Conservation (phyloP, 1,140 invertebrate genomes). For the Lordiphosa collinella region DNA sequence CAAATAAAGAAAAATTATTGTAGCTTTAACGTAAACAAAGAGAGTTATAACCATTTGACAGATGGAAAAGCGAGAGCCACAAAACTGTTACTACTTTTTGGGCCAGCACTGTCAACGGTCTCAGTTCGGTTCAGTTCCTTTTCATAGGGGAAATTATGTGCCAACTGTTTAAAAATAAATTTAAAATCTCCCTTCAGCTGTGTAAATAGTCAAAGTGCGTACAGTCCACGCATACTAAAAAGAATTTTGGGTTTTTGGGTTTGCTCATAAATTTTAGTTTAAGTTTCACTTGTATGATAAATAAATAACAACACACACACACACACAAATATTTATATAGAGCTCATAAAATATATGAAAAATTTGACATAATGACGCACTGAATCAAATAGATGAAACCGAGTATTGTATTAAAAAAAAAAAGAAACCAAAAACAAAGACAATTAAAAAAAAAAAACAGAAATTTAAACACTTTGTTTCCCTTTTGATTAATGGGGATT, state of each 20-base stretch:
- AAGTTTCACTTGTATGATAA: slow-evolving; percentile 74
- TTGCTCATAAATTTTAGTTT: slow-evolving; percentile 35
- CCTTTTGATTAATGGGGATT: slow-evolving; percentile 1
- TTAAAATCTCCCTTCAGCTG: slow-evolving; percentile 56
- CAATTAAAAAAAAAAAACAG: slow-evolving; percentile 21
- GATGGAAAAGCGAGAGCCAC: too few relatives aligned
- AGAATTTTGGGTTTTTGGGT: slow-evolving; percentile 27
- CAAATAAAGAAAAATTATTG: slow-evolving; percentile 19
- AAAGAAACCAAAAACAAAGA: slow-evolving; percentile 18
- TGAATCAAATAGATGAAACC: slow-evolving; percentile 78
- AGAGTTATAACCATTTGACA: too few relatives aligned
- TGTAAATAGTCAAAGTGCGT: slow-evolving; percentile 66
- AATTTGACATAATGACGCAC: slow-evolving; percentile 70
- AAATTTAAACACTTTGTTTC: slow-evolving; percentile 49
- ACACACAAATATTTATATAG: slow-evolving; percentile 51
- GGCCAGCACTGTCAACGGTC: slow-evolving; percentile 26
- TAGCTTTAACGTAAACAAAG: slow-evolving; percentile 36
- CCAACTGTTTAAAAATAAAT: slow-evolving; percentile 68
- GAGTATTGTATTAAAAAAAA: slow-evolving; percentile 61
- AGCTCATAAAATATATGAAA: slow-evolving; percentile 39
- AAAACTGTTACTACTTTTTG: slow-evolving; percentile 21
- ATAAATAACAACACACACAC: slow-evolving; percentile 42
- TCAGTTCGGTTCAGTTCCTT: slow-evolving; percentile 66
- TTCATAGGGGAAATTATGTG: slow-evolving; percentile 56
- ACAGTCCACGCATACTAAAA: slow-evolving; percentile 41